Base-by-base conservation (phyloP, 2,113 vertebrate genomes). In the Cyanoderma ruficeps region DNA sequence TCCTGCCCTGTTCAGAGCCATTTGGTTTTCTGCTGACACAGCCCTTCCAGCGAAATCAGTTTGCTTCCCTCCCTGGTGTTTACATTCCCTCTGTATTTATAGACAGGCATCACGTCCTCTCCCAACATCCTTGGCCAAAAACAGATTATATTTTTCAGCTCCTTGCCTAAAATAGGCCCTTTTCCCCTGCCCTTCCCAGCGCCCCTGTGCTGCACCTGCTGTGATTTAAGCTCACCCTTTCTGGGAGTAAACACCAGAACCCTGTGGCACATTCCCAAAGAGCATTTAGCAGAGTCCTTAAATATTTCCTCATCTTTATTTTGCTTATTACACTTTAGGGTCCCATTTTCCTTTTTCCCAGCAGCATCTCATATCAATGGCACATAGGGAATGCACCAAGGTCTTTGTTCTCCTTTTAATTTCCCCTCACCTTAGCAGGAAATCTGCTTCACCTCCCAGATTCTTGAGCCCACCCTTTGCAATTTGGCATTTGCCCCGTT, bases 51-150 rank as follows among this genome's bases (percentile, higher is more conserved):
- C 80, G 61, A 41, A 88, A 83, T 91, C 82, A 57, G 68, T 90
- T 96, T 85, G 61, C 31, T 61, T 37, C 85, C 82, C 92, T 85
- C 37, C 82, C 85, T 37, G 63, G 57, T 93, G 96, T 96, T 96
- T 95, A 94, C 90, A 53, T 77, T 92, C 85, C 90, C 0, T 0
- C 67, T 83, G 88, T 95, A 94, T 97, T 97, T 95, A 94, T 90
- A 94, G 94, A 22, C 85, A 85, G 78, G 53, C 85, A 35, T 33
- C 82, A 44, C 3, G 13, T 88, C 94, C 86, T 96, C 82, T 80
- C 75, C 88, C 92, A 92, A 2, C 82, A 87, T 83, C 67, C 47
- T 65, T 50, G 71, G 83, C 80, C 90, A 80, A 92, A 65, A 59
- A 56, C 19, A 56, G 93, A 63, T 9, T 17, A 69, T 47, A 25